phyloP scores from a whole-genome alignment of 2,888 invertebrate species.

The Celastrina argiolus region DNA sequence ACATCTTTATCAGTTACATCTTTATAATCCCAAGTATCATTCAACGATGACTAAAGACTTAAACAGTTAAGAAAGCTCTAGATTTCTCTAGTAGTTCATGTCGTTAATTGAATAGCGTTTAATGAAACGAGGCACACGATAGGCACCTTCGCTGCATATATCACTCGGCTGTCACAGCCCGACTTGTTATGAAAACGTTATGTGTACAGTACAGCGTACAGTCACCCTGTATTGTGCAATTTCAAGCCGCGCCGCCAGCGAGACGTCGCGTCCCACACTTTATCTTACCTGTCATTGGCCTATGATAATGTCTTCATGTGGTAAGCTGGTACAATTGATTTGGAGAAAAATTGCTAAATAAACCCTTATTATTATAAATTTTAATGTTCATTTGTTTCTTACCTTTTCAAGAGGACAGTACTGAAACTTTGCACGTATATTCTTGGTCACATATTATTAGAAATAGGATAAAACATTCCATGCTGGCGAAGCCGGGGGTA shows the following conservation, averaged over 20 bases:
- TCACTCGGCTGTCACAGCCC: constrained; percentile 11
- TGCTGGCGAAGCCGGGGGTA: no score
- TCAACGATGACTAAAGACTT: no score
- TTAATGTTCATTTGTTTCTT: no score
- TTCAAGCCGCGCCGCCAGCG: neutral
- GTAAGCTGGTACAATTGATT: no score
- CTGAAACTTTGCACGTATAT: no score
- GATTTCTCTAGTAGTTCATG: neutral
- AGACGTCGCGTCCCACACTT: neutral
- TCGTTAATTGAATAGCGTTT: constrained; percentile 14
- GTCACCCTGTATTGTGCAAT: constrained; percentile 12
- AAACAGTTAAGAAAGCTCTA: neutral
- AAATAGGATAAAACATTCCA: no score
- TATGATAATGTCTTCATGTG: neutral
- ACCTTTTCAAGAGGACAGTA: no score
- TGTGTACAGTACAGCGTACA: constrained; percentile 20
- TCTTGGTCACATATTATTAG: no score
- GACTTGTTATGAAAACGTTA: constrained; percentile 26
- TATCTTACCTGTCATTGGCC: constrained; percentile 6
- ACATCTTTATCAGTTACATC: no score
- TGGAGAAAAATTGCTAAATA: no score
- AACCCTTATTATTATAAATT: no score
- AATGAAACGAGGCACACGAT: constrained; percentile 5
- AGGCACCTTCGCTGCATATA: constrained; percentile 9
- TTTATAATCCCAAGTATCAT: no score